phyloP scores from a whole-genome alignment of 2,113 vertebrate genomes.

The Eolophus roseicapilla region DNA sequence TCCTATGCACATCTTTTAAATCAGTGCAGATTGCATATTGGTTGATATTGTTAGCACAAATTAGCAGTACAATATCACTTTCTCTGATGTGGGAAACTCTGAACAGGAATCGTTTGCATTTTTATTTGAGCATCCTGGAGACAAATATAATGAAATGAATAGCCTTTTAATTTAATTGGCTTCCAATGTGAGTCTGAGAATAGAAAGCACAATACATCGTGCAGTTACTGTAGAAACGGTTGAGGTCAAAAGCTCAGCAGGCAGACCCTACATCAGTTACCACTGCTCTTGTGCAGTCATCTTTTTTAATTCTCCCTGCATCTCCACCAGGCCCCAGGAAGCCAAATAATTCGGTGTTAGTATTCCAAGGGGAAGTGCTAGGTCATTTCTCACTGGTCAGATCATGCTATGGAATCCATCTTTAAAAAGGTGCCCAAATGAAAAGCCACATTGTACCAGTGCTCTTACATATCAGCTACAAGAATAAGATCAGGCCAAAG shows the following conservation, averaged over 20 bases:
- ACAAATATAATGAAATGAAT: constrained; percentile 73
- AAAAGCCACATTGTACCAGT: constrained; percentile 10
- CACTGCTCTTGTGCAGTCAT: constrained; percentile 21
- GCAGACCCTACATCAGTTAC: not conserved
- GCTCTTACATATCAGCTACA: not conserved
- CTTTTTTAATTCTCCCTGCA: constrained; percentile 41
- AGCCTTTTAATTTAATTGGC: constrained; percentile 79
- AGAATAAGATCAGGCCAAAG: constrained; percentile 16
- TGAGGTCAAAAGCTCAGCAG: constrained; percentile 51
- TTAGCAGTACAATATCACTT: constrained; percentile 52
- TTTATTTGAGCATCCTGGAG: constrained; percentile 65
- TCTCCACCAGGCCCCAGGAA: constrained; percentile 52
- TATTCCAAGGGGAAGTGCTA: constrained; percentile 34
- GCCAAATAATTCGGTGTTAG: constrained; percentile 8
- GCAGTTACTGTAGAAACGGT: constrained; percentile 63
- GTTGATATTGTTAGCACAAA: constrained; percentile 7
- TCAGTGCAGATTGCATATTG: constrained; percentile 1
- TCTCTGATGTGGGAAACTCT: constrained; percentile 42
- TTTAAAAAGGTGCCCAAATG: constrained; percentile 24
- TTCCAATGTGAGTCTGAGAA: constrained; percentile 63
- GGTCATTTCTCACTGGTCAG: constrained; percentile 44
- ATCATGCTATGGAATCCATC: constrained; percentile 42
- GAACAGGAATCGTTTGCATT: constrained; percentile 68
- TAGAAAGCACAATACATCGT: constrained; percentile 57
- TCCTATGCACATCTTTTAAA: constrained; percentile 1